These are phyloP conservation scores for Naso thynnoides DNA, from an alignment of 2,797 vertebrate genomes.

Conservation along the genomic window DNA sequence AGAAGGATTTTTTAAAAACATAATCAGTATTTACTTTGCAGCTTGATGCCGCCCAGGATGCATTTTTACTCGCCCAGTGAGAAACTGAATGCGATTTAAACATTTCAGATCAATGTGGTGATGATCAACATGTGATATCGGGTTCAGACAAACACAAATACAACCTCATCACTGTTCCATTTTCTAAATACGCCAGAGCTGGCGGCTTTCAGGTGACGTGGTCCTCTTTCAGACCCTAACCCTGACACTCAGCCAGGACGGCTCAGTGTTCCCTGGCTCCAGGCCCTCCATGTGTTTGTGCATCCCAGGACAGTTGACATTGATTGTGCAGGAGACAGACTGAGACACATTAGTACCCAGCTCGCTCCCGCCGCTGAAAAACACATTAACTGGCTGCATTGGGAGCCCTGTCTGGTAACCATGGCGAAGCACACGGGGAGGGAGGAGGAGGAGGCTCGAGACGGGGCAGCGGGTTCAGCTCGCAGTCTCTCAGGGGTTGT, in stretches of 20 bases:
- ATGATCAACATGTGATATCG: slow-evolving; percentile 20
- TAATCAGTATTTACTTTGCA: not conserved
- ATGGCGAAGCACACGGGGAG: slow-evolving; percentile 81
- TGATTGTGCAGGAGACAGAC: slow-evolving; percentile 83
- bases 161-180: slow-evolving; percentile 2
- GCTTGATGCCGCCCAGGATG: not conserved
- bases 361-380: slow-evolving; percentile 81
- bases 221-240: slow-evolving; percentile 41
- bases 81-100: not conserved
- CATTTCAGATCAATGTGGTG: not conserved
- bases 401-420: slow-evolving; percentile 86
- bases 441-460: slow-evolving; percentile 62
- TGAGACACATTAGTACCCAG: slow-evolving; percentile 82
- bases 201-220: slow-evolving; percentile 40
- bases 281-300: slow-evolving; percentile 69
- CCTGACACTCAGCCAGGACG: slow-evolving; percentile 54
- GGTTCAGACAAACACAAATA: not conserved
- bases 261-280: slow-evolving; percentile 68
- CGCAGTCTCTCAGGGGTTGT: slow-evolving; percentile 74
- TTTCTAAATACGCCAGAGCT: not conserved
- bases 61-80: not conserved
- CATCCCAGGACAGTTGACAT: slow-evolving; percentile 82
- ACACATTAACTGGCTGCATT: slow-evolving; percentile 86
- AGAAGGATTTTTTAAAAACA: not conserved
- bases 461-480: slow-evolving; percentile 79